A percentile compares a stretch with the other conserved stretches of the same genome.
Conservation (phyloP, 2,888 invertebrate species). For the Diplolepis rosae region DNA sequence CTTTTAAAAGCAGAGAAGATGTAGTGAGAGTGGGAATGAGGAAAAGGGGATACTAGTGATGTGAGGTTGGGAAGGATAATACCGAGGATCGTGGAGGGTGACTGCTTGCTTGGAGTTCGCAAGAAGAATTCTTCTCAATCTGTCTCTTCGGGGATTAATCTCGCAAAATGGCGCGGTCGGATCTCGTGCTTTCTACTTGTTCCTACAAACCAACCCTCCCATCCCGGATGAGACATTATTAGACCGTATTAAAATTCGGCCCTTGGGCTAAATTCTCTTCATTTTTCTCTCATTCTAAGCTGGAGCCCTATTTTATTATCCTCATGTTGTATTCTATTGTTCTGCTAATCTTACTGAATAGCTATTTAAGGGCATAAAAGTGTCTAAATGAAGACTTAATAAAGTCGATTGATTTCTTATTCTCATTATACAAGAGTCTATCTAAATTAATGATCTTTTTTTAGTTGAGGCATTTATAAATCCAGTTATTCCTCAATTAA, state of each 20-base stretch:
- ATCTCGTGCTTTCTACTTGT: slow-evolving; percentile 35
- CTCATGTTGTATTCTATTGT: not conserved
- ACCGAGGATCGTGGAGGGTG: slow-evolving; percentile 6
- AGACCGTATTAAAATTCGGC: slow-evolving; percentile 43
- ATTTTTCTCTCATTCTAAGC: slow-evolving; percentile 35
- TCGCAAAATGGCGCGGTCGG: slow-evolving; percentile 38
- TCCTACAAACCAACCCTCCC: not conserved
- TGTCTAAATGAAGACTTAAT: not conserved
- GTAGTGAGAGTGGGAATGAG: slow-evolving; percentile 5
- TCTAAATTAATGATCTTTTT: not conserved
- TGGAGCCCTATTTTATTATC: not conserved
- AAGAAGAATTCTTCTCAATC: slow-evolving; percentile 43
- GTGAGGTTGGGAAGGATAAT: not conserved
- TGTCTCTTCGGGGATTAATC: slow-evolving; percentile 48
- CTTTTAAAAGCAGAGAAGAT: slow-evolving; percentile 22
- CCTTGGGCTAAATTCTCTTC: slow-evolving; percentile 40
- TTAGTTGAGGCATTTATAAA: too few species aligned
- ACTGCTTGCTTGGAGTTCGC: slow-evolving; percentile 3
- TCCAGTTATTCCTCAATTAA: too few species aligned
- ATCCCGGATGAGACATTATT: slow-evolving; percentile 47
- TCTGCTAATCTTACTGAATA: not conserved
- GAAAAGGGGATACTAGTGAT: slow-evolving; percentile 35
- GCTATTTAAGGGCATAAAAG: not conserved
- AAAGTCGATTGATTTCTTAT: not conserved
- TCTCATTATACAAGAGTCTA: not conserved